Conservation (phyloP, 2,797 vertebrate genomes). For the Crax fasciolata region DNA sequence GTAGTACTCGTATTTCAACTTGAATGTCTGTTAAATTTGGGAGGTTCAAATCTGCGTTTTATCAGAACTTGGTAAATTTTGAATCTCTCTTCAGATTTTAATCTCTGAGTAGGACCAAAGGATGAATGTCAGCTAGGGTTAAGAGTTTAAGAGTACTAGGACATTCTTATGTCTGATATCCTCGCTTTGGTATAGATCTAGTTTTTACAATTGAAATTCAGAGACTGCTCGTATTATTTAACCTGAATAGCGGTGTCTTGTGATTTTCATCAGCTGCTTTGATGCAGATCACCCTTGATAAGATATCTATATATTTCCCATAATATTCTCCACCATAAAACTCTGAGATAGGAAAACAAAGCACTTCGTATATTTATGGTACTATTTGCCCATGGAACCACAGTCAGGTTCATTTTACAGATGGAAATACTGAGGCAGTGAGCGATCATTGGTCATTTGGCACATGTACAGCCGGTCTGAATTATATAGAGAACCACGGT, state of each 20-base stretch:
- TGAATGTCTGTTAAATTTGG: not conserved
- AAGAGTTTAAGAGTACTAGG: not conserved
- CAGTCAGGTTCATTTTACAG: slow-evolving; percentile 32
- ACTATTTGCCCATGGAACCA: not conserved
- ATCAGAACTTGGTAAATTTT: not conserved
- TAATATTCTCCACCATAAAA: slow-evolving; percentile 14
- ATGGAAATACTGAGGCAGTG: slow-evolving; percentile 46
- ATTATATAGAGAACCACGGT: not conserved
- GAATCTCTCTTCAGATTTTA: not conserved
- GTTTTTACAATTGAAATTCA: not conserved
- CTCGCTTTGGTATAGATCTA: not conserved
- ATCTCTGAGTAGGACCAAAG: not conserved
- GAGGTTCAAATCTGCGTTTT: not conserved
- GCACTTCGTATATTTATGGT: slow-evolving; percentile 9
- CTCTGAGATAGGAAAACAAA: not conserved
- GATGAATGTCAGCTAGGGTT: not conserved
- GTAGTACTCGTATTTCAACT: not conserved
- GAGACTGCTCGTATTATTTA: not conserved
- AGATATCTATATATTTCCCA: not conserved
- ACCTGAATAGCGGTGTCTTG: not conserved
- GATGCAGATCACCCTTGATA: not conserved
- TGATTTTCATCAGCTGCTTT: slow-evolving; percentile 13
- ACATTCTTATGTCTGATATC: not conserved
- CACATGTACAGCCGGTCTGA: not conserved
- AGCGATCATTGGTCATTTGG: not conserved